These are phyloP conservation scores for Ernsta delagoae DNA, from an alignment of 2,888 invertebrate species.

Conservation along the genomic window DNA sequence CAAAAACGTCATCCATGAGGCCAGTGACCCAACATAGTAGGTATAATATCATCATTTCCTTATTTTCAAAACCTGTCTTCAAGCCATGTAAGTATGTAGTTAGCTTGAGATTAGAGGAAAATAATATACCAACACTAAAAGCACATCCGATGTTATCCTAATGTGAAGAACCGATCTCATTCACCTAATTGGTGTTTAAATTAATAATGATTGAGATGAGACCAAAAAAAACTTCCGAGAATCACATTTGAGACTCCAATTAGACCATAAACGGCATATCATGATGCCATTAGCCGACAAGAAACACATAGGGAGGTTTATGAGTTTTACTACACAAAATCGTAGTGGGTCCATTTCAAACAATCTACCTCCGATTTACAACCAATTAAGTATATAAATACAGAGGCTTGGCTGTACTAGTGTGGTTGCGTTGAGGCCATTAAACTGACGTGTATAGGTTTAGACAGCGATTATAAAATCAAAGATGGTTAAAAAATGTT, in stretches of 20 bases:
- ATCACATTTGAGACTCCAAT: conserved; percentile 68
- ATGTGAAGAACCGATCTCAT: conserved; percentile 47
- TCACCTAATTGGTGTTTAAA: conserved; percentile 74
- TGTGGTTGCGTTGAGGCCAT: conserved; percentile 42
- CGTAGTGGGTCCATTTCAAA: conserved; percentile 73
- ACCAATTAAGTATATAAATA: conserved; percentile 81
- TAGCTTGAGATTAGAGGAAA: too few species aligned
- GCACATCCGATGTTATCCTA: conserved; percentile 22
- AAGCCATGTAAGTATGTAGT: too few species aligned
- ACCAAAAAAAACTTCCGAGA: conserved; percentile 63
- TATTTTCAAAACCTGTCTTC: too few species aligned
- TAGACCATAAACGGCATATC: conserved; percentile 79
- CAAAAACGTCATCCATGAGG: too few species aligned
- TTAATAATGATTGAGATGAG: conserved; percentile 71
- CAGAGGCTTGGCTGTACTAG: conserved; percentile 61
- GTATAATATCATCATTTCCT: too few species aligned
- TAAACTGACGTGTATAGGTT: not conserved
- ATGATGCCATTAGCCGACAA: conserved; percentile 75
- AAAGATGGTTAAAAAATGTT: not conserved
- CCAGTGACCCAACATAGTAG: too few species aligned
- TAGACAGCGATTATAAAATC: too few species aligned
- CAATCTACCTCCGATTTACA: conserved; percentile 76
- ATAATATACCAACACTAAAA: conserved; percentile 8
- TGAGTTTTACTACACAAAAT: conserved; percentile 82
- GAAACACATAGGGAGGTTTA: conserved; percentile 78